A percentile compares a stretch with the other conserved stretches of the same genome.
Conservation (phyloP, 2,888 invertebrate species). For the Xestia xanthographa region DNA sequence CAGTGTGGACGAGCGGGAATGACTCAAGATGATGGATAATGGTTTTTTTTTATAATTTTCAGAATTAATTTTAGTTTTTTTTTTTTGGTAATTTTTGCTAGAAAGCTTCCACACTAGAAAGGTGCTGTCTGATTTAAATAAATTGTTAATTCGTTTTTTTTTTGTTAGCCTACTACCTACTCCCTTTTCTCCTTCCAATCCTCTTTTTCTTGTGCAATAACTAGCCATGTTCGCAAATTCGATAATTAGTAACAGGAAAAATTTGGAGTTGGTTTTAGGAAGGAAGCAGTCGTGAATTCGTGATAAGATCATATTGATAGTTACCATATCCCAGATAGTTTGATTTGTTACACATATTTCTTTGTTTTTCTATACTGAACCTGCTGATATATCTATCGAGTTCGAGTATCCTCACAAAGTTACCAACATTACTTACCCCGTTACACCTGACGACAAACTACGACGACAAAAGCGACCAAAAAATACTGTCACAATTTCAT, state of each 20-base stretch:
- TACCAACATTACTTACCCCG: slow-evolving; percentile 47
- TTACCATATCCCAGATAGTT: background rate
- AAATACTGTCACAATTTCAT: background rate
- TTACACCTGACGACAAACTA: slow-evolving; percentile 47
- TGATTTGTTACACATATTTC: background rate
- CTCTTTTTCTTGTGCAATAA: no score
- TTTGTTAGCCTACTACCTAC: no score
- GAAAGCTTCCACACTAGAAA: background rate
- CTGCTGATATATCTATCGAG: slow-evolving; percentile 28
- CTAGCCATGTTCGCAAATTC: no score
- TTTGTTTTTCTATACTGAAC: background rate
- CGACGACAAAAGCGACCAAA: background rate
- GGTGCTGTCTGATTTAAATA: background rate
- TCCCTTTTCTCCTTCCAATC: no score
- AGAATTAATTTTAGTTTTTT: no score
- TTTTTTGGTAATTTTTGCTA: background rate
- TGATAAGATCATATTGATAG: background rate
- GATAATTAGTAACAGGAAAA: background rate
- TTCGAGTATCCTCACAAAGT: slow-evolving; percentile 7
- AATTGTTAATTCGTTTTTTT: background rate
- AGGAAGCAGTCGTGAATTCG: background rate
- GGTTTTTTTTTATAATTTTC: no score
- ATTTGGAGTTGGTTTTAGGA: background rate
- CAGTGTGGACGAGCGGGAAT: no score
- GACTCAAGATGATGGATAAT: no score